Base-by-base conservation (phyloP, 2,888 invertebrate species). In the Agrotis ipsilon region DNA sequence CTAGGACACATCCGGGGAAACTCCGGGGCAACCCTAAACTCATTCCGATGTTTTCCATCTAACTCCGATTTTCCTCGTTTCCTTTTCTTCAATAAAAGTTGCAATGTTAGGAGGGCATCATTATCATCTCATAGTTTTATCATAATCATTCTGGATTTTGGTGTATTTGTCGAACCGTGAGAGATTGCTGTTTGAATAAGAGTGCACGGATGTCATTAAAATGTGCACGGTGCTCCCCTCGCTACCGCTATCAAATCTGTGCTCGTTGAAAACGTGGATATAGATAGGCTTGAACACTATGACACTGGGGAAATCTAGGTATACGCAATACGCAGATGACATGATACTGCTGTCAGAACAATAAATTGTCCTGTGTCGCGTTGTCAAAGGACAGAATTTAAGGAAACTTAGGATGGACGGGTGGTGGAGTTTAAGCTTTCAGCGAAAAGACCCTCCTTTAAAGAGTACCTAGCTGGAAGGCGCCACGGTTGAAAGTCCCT, bases 131-230 rank as follows among this genome's bases (percentile, higher is more conserved):
- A 27, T 43, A 18, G 16, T 13, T 19, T 2, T 11, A 18, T 14
- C 24, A 59, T 21, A 4, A 45, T 14, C 21, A n/a, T 18, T n/a
- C 24, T 2, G n/a, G n/a, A 24, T 3, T 24, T 52, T 9, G 54
- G 27, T 27, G 18, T 46, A 11, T 39, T 39, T 14, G 24, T 32
- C 13, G 19, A 27, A 14, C 11, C 24, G 51, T 24, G 32, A 45
- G 21, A 21, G 3, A 45, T 3, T 19, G 51, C n/a, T 24, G 9
- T 19, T 13, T 11, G 51, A 27, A 5, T 51, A 46, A 14, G 9
- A 11, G 4, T 27, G 14, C 27, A 58, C 49, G 51, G 72, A 72
- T 32, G 45, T 45, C 14, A 45, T n/a, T 58, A 58, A 13, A 24
- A 5, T 4, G 13, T n/a, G n/a, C 1, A 5, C 52, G 32, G 24